Evolutionary conservation across 2,113 vertebrate genomes (phyloP).

Genomic region (Acrocephalus kingi): DNA sequence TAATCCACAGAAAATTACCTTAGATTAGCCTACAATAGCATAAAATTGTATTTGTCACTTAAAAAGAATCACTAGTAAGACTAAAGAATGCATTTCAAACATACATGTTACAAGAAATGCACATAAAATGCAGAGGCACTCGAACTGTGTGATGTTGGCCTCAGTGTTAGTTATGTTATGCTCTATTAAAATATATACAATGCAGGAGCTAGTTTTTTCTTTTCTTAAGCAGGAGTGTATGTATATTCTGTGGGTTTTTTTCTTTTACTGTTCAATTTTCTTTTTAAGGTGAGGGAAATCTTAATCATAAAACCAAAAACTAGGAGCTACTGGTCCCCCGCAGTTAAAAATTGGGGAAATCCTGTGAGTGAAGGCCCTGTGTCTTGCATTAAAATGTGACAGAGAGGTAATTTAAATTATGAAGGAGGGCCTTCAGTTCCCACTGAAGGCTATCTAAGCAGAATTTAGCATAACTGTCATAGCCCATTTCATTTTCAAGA

Average conservation of each 20-base stretch:
- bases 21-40: neutral
- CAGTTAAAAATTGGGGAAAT: neutral
- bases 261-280: neutral
- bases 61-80: neutral
- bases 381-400: neutral
- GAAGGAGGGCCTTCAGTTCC: conserved; percentile 4
- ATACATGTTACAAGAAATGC: fast-evolving
- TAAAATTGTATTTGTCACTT: neutral
- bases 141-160: neutral
- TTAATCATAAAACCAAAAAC: neutral
- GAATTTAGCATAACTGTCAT: conserved; percentile 52
- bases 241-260: neutral
- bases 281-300: neutral
- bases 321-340: neutral
- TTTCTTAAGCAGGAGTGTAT: neutral
- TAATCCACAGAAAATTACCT: neutral
- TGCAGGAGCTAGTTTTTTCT: neutral
- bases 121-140: neutral
- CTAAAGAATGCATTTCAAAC: neutral
- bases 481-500: conserved; percentile 35
- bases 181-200: neutral
- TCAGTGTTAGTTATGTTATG: neutral
- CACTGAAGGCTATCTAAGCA: conserved; percentile 29
- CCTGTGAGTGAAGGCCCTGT: neutral
- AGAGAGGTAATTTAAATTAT: conserved; percentile 12